phyloP scores from a whole-genome alignment of 2,113 vertebrate genomes.

The Turdus rufiventris region DNA sequence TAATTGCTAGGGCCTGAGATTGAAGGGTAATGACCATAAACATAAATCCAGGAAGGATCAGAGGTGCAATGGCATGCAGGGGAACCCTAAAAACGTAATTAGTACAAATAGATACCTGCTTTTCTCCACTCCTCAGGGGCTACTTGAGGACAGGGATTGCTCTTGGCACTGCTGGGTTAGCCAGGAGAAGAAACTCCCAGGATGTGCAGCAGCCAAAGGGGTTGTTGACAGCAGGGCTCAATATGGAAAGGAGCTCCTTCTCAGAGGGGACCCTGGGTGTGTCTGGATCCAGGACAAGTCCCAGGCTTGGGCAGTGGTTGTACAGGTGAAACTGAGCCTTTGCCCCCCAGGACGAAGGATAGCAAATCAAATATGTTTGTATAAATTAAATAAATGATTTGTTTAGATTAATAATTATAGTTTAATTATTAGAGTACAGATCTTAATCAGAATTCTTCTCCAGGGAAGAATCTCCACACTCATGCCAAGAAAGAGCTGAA shows the following conservation, averaged over 20 bases:
- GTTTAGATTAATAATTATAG: background rate
- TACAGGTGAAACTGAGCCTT: background rate
- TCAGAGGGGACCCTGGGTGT: background rate
- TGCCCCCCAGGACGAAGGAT: background rate
- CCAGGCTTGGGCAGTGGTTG: background rate
- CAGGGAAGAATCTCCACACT: background rate
- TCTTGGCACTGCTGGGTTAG: background rate
- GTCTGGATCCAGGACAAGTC: background rate
- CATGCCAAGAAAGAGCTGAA: background rate
- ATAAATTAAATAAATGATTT: background rate
- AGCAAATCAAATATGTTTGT: background rate
- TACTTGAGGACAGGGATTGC: background rate
- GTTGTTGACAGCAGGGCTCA: background rate
- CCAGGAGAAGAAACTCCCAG: background rate
- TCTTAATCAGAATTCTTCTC: background rate
- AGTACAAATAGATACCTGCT: background rate
- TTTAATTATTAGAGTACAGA: background rate
- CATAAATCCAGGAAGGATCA: background rate
- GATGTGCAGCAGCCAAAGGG: background rate
- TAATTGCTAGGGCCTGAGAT: background rate
- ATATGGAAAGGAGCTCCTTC: background rate
- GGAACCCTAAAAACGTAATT: background rate
- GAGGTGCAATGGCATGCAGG: background rate
- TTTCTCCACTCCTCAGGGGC: background rate
- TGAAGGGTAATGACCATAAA: background rate